Evolutionary conservation across 2,888 invertebrate genomes (phyloP).

Genomic region (Tinea pellionella): DNA sequence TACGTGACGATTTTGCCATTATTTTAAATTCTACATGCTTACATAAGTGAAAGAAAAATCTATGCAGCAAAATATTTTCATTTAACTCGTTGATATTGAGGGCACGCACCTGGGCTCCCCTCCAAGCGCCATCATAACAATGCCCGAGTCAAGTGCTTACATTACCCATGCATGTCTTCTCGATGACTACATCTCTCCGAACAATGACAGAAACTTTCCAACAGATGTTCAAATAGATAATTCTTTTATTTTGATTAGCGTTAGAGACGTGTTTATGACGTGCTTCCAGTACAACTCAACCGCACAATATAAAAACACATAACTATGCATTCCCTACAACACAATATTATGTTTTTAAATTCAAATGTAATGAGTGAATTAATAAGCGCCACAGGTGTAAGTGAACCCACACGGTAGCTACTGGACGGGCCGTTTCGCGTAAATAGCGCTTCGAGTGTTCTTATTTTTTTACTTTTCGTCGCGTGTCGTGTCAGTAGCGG

Average conservation of each 20-base stretch:
- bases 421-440: constrained; percentile 60
- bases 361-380: neutral
- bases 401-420: constrained; percentile 29
- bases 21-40: neutral
- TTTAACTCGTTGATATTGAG: neutral
- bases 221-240: constrained; percentile 33
- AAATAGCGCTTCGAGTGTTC: constrained; percentile 18
- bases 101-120: constrained; percentile 11
- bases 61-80: constrained; percentile 10
- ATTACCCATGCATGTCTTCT: constrained; percentile 29
- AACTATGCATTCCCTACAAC: neutral
- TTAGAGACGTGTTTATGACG: constrained; percentile 2
- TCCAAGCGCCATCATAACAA: constrained; percentile 6
- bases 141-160: constrained; percentile 1
- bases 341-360: neutral
- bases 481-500: constrained; percentile 32
- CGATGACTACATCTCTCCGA: constrained; percentile 40
- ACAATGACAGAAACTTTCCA: constrained; percentile 46
- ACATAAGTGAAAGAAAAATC: neutral
- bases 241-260: constrained; percentile 13
- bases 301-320: neutral
- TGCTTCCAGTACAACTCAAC: neutral
- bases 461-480: constrained; percentile 50
- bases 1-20: neutral
- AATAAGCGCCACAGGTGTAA: neutral